Evolutionary conservation across 2,888 invertebrate genomes (phyloP), one percentile per base, ranked within the genome.

Genomic region (Magallana nippona): DNA sequence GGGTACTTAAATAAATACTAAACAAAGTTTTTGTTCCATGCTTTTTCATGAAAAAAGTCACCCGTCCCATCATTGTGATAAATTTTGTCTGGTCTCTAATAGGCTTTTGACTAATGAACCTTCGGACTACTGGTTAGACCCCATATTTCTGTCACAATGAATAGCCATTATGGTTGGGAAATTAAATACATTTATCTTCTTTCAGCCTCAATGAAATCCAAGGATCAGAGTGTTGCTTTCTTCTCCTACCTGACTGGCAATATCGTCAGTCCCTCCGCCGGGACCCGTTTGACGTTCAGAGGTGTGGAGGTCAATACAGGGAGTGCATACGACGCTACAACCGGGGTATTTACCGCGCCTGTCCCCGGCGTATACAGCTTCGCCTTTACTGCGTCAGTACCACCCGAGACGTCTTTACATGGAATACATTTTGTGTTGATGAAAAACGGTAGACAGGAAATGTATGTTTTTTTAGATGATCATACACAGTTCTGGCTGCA

Each of bases 291-390:
- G 44, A 55, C 55, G 15, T 81, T 81, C 22, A 19, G 63, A 13
- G 62, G 62, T 3, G 71, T 81, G 55, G 60, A 62, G 3, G 63
- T 63, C 44, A 81, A 81, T 44, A 55, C 63, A 19, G 81, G 81
- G 5, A 44, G 44, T 19, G 81, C 81, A 10, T 81, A 81, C 15
- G 81, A 81, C 15, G 55, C 81, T 55, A 11, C 63, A 11, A 55
- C 62, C 2, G 81, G 81, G 2, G 63, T 81, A 13, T 81, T 81
- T 60, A 55, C 22, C 2, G 77, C 77, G 11, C 77, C 77, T 3
- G 11, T 77, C 10, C 1, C 27, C 1, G 77, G 77, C 10, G 17
- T 27, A 13, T 77, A 77, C 22, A 27, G 27, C 27, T 77, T 77
- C 22, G 44, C 27, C n/a, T 77, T 77, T 11, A 77, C 44, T 77